A percentile compares a stretch with the other conserved stretches of the same genome.
Evolutionary conservation across 2,113 vertebrate genomes (phyloP).

Genomic region (Chlorodrepanis virens): DNA sequence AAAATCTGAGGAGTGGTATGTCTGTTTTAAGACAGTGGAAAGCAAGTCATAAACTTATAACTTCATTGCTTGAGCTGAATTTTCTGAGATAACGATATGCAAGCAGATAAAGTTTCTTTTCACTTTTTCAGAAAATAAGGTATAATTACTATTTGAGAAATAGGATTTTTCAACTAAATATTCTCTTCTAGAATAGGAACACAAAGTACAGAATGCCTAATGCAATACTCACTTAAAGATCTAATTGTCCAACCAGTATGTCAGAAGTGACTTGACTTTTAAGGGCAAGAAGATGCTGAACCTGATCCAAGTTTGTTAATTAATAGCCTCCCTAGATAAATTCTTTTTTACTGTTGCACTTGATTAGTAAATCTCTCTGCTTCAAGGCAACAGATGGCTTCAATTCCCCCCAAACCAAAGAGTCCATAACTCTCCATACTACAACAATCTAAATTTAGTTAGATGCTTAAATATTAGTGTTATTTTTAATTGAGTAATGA

Average conservation of each 20-base stretch:
- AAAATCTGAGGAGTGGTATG: not conserved
- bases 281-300: constrained; percentile 67
- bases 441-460: constrained; percentile 58
- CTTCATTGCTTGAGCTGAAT: not conserved
- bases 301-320: constrained; percentile 76
- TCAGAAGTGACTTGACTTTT: constrained; percentile 59
- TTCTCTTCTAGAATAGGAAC: not conserved
- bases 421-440: constrained; percentile 56
- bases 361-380: constrained; percentile 74
- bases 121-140: not conserved
- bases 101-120: not conserved
- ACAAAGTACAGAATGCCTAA: constrained; percentile 12
- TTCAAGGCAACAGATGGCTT: constrained; percentile 77
- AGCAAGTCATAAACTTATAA: not conserved
- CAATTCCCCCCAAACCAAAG: constrained; percentile 68
- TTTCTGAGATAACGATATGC: not conserved
- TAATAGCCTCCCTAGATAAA: constrained; percentile 77
- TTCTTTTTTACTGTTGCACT: constrained; percentile 67
- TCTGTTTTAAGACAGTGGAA: not conserved
- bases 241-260: constrained; percentile 36
- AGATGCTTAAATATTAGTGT: constrained; percentile 34
- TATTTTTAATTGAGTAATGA: constrained; percentile 7
- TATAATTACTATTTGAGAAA: not conserved
- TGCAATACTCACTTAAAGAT: constrained; percentile 27
- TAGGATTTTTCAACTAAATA: not conserved